These are phyloP conservation scores for Mustela nigripes DNA, from an alignment of 2,113 vertebrate genomes.

Conservation along the genomic window DNA sequence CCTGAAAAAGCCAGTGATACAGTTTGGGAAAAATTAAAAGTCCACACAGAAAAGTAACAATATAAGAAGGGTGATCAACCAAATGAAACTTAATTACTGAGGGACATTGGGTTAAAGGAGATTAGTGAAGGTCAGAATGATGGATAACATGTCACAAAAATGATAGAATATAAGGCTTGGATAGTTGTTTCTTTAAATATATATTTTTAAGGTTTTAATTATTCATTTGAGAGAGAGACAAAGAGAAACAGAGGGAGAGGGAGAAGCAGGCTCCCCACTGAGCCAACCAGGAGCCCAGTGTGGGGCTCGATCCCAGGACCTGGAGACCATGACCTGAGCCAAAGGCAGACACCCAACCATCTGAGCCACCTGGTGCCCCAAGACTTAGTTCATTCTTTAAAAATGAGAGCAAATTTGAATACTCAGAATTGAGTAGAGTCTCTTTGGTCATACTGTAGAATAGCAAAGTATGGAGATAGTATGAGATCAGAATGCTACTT, in stretches of 20 bases:
- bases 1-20: neutral
- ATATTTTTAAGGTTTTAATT: too few species aligned
- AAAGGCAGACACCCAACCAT: too few species aligned
- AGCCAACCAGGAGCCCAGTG: too few species aligned
- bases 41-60: neutral
- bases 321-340: too few species aligned
- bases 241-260: too few species aligned
- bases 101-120: neutral
- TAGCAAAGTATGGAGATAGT: neutral
- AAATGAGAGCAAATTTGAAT: slow-evolving; percentile 8
- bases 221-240: too few species aligned
- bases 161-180: neutral
- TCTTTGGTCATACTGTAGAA: neutral
- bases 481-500: neutral
- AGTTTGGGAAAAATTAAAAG: slow-evolving; percentile 6
- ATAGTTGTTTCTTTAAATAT: neutral
- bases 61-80: neutral
- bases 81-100: neutral
- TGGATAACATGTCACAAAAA: neutral
- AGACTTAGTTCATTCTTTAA: neutral
- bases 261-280: too few species aligned
- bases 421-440: neutral
- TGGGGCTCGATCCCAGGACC: too few species aligned
- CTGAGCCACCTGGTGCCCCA: too few species aligned
- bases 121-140: neutral